Evolutionary conservation across 2,113 vertebrate species (phyloP).

Genomic region (Chlorodrepanis virens): DNA sequence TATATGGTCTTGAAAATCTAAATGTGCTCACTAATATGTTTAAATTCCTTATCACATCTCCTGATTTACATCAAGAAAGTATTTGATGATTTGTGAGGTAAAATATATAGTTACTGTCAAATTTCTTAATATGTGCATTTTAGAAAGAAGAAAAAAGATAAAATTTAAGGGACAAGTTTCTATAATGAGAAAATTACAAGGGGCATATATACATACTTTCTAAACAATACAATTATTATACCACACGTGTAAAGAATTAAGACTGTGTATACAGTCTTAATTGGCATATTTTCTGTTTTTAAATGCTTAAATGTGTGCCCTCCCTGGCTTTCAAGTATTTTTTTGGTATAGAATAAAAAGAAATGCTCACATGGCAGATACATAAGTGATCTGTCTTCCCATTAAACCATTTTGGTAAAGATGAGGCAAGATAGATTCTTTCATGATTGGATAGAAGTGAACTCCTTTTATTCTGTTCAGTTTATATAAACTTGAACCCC

Average conservation of each 20-base stretch:
- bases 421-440: not conserved
- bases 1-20: not conserved
- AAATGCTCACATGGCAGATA: not conserved
- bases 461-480: constrained; percentile 1
- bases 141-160: not conserved
- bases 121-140: not conserved
- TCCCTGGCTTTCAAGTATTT: not conserved
- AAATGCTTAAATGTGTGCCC: not conserved
- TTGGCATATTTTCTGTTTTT: not conserved
- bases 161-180: not conserved
- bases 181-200: not conserved
- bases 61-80: not conserved
- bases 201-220: not conserved
- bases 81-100: not conserved
- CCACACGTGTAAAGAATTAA: not conserved
- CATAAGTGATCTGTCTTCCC: not conserved
- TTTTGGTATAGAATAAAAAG: not conserved
- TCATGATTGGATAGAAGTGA: not conserved
- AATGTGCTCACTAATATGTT: not conserved
- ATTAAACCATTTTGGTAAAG: not conserved
- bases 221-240: not conserved
- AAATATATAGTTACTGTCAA: not conserved
- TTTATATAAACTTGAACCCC: not conserved
- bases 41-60: not conserved
- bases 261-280: not conserved